Conservation (phyloP, 1,140 invertebrate species). For the Babylonia areolata region DNA sequence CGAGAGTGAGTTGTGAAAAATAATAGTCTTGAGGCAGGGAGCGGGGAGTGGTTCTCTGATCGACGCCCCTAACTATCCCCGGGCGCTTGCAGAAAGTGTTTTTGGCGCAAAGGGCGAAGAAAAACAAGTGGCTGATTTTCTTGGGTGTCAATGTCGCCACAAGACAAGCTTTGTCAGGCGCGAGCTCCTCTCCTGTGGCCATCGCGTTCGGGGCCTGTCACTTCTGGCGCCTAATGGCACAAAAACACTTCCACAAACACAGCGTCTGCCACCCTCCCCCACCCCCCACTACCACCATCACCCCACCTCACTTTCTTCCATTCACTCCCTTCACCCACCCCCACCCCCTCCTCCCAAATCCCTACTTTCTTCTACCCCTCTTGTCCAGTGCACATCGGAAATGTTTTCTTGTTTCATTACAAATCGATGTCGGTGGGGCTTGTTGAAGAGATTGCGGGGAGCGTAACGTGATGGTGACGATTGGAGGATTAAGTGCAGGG, state of each 20-base stretch:
- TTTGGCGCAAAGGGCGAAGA: constrained; percentile 35
- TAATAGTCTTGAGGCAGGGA: constrained; percentile 36
- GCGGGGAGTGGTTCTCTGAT: not conserved
- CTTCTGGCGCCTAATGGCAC: constrained; percentile 23
- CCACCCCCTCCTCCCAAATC: not conserved
- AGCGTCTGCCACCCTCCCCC: not conserved
- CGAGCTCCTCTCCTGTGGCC: not conserved
- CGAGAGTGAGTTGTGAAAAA: constrained; percentile 39
- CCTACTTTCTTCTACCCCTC: not conserved
- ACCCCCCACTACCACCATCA: not conserved
- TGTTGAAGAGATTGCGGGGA: not conserved
- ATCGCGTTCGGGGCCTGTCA: constrained; percentile 16
- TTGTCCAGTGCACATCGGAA: not conserved
- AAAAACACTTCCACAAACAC: constrained; percentile 25
- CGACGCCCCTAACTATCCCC: constrained; percentile 11
- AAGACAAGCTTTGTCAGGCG: constrained; percentile 21
- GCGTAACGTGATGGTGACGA: not conserved
- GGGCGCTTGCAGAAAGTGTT: constrained; percentile 35
- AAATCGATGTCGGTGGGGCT: not conserved
- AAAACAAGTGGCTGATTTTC: constrained; percentile 39
- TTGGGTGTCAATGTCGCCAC: constrained; percentile 31
- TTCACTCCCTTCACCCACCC: not conserved
- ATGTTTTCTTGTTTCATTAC: constrained; percentile 29
- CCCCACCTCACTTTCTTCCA: not conserved
- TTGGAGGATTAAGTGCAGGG: not conserved